Evolutionary conservation across 2,888 invertebrate species (phyloP), one percentile per base, ranked within the genome.

Genomic region (Oconnorella tubifera): DNA sequence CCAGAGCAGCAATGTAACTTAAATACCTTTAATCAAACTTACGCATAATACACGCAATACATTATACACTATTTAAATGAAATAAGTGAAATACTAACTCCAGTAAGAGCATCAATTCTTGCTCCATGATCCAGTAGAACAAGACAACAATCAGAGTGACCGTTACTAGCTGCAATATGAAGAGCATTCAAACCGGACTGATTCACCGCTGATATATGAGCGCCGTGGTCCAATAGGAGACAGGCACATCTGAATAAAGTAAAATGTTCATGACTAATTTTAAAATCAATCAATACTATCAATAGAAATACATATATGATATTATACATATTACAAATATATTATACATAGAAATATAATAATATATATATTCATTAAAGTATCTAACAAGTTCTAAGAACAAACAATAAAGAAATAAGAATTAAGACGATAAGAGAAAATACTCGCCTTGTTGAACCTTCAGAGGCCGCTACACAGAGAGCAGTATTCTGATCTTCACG

Each of bases 141-240:
- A 50, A 59, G 70, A 62, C 78, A 78, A 65, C 76, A 74, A 48
- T 76, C 70, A 4, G 62, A 48, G 63, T 76, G 75, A 2, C 78
- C 78, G 51, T 73, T 70, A 33, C 70, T 69, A n/a, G 77, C 75
- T 23, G 78, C 75, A 68, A 76, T 73, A 69, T 78, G 77, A 29
- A 80, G 69, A 0, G 80, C 72, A 2, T 74, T 75, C 74, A 76
- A 76, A 28, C 73, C 73, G 1, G 70, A 66, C 14, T 72, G 69
- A 65, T 77, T 74, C 27, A 70, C 63, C 23, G 69, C 27, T 48
- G 75, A 70, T 19, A 76, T 72, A 56, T 73, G 74, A 14, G 74
- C 78, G 53, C 75, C 76, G 57, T 72, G 68, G 25, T 68, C 70
- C 53, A 80, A 68, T 27, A 80, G 64, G 32, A 77, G 56, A 53